A percentile compares a stretch with the other conserved stretches of the same genome.
Conservation (phyloP, 2,797 vertebrate genomes). For the Poliocrania exsul region DNA sequence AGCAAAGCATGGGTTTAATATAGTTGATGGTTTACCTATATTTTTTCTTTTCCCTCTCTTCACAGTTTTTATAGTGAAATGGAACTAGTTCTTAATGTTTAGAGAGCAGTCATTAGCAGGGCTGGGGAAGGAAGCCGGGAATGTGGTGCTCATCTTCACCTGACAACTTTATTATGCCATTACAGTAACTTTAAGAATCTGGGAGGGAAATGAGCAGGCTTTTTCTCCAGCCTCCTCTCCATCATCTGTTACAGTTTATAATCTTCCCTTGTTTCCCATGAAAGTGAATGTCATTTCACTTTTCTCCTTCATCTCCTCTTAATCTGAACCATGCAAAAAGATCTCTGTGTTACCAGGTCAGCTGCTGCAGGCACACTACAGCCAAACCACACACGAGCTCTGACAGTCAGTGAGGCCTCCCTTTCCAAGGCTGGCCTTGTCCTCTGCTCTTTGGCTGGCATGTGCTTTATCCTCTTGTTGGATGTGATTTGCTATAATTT, state of each 20-base stretch:
- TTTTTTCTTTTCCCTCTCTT: background rate
- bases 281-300: background rate
- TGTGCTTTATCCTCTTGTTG: background rate
- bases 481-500: background rate
- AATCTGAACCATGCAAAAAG: background rate
- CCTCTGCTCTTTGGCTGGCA: background rate
- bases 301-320: background rate
- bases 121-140: background rate
- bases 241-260: background rate
- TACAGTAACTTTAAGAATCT: background rate
- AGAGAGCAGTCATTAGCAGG: background rate
- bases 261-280: background rate
- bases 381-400: accelerated
- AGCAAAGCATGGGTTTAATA: background rate
- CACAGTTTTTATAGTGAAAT: background rate
- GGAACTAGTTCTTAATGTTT: background rate
- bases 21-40: background rate
- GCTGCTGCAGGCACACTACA: background rate
- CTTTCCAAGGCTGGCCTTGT: background rate
- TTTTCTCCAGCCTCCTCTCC: background rate
- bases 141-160: background rate
- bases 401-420: background rate
- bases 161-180: background rate
- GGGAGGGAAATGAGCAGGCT: background rate
- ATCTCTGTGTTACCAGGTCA: background rate